Conservation (phyloP, 1,140 invertebrate genomes). For the Choristoneura fumiferana region DNA sequence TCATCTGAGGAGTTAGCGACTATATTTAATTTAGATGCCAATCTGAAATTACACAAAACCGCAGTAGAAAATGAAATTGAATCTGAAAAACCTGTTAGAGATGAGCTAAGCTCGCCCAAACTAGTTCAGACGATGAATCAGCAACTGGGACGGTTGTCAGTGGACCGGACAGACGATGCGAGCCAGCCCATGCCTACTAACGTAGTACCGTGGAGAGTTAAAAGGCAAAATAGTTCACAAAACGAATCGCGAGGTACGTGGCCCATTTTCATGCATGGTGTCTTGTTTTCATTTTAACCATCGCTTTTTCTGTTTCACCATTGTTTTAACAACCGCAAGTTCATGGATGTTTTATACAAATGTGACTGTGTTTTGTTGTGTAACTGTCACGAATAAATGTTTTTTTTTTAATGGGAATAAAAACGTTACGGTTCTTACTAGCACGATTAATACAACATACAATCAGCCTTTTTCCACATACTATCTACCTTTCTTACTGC, state of each 20-base stretch:
- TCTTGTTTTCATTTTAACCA: slow-evolving; percentile 71
- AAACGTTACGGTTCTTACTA: no score
- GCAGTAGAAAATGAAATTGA: slow-evolving; percentile 3
- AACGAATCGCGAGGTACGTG: slow-evolving; percentile 71
- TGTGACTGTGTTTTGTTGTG: no score
- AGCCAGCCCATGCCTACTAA: slow-evolving; percentile 66
- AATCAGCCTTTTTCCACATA: no score
- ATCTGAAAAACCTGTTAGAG: slow-evolving; percentile 24
- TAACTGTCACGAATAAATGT: no score
- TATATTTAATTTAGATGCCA: slow-evolving; percentile 76
- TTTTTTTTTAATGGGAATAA: no score
- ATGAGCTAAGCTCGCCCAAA: slow-evolving; percentile 70
- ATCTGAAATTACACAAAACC: slow-evolving; percentile 30
- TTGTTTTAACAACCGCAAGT: no score
- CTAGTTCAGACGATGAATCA: slow-evolving; percentile 74
- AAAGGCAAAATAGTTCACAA: slow-evolving; percentile 67
- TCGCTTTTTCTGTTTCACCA: slow-evolving; percentile 50
- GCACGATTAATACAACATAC: no score
- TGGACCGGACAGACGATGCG: slow-evolving; percentile 55
- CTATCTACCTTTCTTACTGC: no score
- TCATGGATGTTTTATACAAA: no score
- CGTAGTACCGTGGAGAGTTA: slow-evolving; percentile 64
- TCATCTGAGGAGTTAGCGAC: slow-evolving; percentile 81
- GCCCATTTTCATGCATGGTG: slow-evolving; percentile 71
- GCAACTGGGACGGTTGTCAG: slow-evolving; percentile 64